phyloP scores from a whole-genome alignment of 2,888 invertebrate species.

The Plebejus melissa region DNA sequence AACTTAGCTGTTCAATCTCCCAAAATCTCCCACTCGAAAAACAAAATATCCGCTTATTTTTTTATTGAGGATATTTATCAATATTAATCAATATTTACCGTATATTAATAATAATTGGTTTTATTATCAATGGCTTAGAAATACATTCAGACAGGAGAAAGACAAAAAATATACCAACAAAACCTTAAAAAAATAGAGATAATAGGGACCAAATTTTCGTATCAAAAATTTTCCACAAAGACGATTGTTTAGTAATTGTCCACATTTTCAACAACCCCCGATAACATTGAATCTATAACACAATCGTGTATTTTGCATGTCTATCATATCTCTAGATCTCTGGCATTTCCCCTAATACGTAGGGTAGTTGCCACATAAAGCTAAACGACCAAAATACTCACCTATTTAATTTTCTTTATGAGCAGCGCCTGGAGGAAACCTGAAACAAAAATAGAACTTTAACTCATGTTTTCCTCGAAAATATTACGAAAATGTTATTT shows the following conservation, averaged over 20 bases:
- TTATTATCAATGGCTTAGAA: no score
- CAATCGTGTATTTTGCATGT: background rate
- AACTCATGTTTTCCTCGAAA: background rate
- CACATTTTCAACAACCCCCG: background rate
- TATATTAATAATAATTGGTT: no score
- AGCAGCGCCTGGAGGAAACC: background rate
- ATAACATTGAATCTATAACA: background rate
- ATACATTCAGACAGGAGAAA: no score
- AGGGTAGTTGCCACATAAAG: background rate
- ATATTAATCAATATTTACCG: no score
- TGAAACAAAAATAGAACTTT: slow-evolving; percentile 4
- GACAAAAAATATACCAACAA: no score
- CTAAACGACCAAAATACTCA: slow-evolving; percentile 11
- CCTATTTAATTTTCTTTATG: slow-evolving; percentile 22
- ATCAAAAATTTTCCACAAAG: no score
- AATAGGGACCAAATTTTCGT: no score
- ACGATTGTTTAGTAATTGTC: no score
- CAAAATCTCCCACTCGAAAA: background rate
- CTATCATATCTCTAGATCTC: background rate
- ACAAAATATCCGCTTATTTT: background rate
- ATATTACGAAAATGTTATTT: background rate
- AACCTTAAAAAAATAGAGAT: no score
- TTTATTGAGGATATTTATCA: no score
- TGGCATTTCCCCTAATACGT: background rate
- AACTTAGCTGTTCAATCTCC: no score